phyloP scores from a whole-genome alignment of 2,113 vertebrate genomes.

The Steatornis caripensis region DNA sequence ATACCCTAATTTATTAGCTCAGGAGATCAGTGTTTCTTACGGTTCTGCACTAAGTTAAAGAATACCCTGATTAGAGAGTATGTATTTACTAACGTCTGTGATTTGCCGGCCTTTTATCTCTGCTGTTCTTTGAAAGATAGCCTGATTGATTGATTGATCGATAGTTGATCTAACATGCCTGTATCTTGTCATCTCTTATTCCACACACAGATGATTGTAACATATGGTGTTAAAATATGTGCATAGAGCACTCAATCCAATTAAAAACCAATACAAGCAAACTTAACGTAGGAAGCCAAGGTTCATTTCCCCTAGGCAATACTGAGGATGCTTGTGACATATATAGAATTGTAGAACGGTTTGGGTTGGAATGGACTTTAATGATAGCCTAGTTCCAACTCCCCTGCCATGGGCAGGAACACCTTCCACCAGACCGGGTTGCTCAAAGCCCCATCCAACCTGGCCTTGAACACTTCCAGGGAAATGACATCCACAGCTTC shows the following conservation, averaged over 20 bases:
- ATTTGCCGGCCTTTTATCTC: background rate
- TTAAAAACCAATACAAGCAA: background rate
- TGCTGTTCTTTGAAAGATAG: background rate
- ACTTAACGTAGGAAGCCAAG: background rate
- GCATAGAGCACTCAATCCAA: background rate
- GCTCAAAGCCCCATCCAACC: too few species aligned
- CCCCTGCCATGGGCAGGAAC: too few species aligned
- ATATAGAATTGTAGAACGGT: too few species aligned
- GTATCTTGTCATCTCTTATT: background rate
- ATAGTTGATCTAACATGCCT: background rate
- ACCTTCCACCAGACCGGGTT: too few species aligned
- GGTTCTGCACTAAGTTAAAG: background rate
- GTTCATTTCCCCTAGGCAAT: background rate
- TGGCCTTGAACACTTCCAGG: too few species aligned
- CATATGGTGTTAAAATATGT: background rate
- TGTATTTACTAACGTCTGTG: background rate
- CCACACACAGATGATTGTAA: background rate
- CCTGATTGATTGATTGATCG: background rate
- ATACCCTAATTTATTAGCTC: background rate
- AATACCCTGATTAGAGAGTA: background rate
- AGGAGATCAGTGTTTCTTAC: background rate
- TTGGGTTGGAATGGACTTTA: too few species aligned
- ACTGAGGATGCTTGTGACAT: background rate
- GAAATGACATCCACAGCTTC: too few species aligned
- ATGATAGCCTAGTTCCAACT: too few species aligned